Evolutionary conservation across 35 echinoderm and acorn worm species (phyloP).

Genomic region (Apostichopus parvimensis): DNA sequence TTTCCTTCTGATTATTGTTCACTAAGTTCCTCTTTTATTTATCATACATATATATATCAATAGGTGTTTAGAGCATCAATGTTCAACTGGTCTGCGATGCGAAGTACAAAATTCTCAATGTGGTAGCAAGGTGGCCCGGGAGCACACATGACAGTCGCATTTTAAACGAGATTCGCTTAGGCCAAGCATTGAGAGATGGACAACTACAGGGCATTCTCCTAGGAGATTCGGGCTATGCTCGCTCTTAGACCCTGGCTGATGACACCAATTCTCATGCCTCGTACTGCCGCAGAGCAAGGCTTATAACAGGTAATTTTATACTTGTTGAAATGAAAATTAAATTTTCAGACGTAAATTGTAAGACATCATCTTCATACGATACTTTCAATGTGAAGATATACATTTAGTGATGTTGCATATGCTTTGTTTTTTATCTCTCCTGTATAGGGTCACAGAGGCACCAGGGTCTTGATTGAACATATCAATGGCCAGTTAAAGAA

Average conservation of each 20-base stretch:
- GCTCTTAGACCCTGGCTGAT: slow-evolving; percentile 59
- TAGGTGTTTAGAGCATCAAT: slow-evolving; percentile 3
- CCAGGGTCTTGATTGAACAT: slow-evolving; percentile 40
- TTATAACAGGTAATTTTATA: slow-evolving; percentile 64
- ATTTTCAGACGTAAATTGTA: too few species aligned
- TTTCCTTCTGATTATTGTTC: too few species aligned
- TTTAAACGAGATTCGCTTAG: slow-evolving; percentile 28
- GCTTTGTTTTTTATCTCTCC: background rate
- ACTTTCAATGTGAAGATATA: background rate
- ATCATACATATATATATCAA: too few species aligned
- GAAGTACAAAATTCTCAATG: background rate
- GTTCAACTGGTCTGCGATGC: slow-evolving; percentile 27
- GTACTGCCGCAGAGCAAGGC: slow-evolving; percentile 43
- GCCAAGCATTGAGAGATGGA: slow-evolving; percentile 36
- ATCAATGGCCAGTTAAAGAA: slow-evolving; percentile 40
- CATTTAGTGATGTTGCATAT: background rate
- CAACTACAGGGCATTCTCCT: slow-evolving; percentile 60
- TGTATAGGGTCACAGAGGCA: slow-evolving; percentile 36
- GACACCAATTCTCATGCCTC: slow-evolving; percentile 65
- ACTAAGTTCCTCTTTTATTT: too few species aligned
- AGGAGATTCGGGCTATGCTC: slow-evolving; percentile 65
- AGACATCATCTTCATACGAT: too few species aligned
- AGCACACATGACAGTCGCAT: slow-evolving; percentile 53
- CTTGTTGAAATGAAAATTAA: too few species aligned
- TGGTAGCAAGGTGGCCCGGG: too few species aligned